Evolutionary conservation across 2,888 invertebrate species (phyloP), one percentile per base, ranked within the genome.

Genomic region (Leptogaster cylindrica): DNA sequence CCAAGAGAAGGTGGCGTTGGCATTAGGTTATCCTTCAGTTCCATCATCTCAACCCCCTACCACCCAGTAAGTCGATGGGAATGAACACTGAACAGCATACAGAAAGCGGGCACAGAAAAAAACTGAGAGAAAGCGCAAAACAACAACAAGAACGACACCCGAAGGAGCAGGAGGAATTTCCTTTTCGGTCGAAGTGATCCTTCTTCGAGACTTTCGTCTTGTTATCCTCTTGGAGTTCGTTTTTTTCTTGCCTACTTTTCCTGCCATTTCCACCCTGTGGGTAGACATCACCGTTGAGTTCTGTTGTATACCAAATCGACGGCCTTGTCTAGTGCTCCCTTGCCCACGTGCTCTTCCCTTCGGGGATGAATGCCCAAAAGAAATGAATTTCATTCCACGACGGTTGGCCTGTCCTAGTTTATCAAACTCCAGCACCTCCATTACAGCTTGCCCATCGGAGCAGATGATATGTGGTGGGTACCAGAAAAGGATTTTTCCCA

Each of bases 1-100:
- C 66, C 41, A 28, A 46, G 25, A 27, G 12, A 48, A 39, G 68
- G 44, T 65, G 52, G 66, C 66, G 68, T 51, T 63, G 46, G 65
- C 68, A 52, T 68, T 65, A 64, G 48, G 64, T 64, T 66, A 68
- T 66, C 68, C 68, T 68, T 68, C 68, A 68, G 44, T 63, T 68
- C 39, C 63, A 66, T 68, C 66, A 66, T 41, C 66, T 28, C 58
- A 14, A 52, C 25, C 12, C 61, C 16, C 67, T n/a, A 12, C 20
- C 23, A 41, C 36, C 14, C 36, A 10, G 48, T 55, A 28, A 67
- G 61, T 48, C 39, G 67, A 50, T 39, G 63, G 50, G 61, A 48
- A 55, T 44, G 50, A 48, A n/a, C n/a, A n/a, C n/a, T n/a, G n/a
- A n/a, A 52, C 39, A 41, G 51, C 25, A 28, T 28, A 46, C 44